Conservation (phyloP, 2,888 invertebrate species). For the Conistra vaccinii region DNA sequence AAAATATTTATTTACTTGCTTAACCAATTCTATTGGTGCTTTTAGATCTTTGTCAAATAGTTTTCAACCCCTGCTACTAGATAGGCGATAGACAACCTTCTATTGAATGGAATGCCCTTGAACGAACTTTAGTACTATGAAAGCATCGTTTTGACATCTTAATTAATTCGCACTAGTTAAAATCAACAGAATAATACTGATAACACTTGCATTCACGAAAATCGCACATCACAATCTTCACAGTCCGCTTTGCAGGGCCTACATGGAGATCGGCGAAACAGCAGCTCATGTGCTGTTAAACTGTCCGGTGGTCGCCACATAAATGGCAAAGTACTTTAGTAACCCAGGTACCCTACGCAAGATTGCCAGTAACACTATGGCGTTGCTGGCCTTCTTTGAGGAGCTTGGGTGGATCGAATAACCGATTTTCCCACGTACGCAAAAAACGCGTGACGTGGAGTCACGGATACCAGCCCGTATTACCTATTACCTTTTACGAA, state of each 20-base stretch:
- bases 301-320: background rate
- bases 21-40: background rate
- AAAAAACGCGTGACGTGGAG: too few relatives aligned
- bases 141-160: background rate
- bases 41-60: background rate
- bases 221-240: too few relatives aligned
- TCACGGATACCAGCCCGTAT: too few relatives aligned
- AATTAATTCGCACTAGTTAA: background rate
- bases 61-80: background rate
- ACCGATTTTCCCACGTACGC: too few relatives aligned
- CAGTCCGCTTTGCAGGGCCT: too few relatives aligned
- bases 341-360: too few relatives aligned
- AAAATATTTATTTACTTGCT: too few relatives aligned
- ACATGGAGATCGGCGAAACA: background rate
- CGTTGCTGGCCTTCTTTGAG: too few relatives aligned
- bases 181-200: too few relatives aligned
- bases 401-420: too few relatives aligned
- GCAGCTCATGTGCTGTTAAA: background rate
- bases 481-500: too few relatives aligned
- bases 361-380: too few relatives aligned
- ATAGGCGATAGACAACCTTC: background rate
- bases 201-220: background rate
- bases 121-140: background rate
- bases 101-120: background rate
- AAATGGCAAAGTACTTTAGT: background rate